These are phyloP conservation scores for Hycleus phaleratus DNA, from an alignment of 1,140 invertebrate species.

Conservation along the genomic window DNA sequence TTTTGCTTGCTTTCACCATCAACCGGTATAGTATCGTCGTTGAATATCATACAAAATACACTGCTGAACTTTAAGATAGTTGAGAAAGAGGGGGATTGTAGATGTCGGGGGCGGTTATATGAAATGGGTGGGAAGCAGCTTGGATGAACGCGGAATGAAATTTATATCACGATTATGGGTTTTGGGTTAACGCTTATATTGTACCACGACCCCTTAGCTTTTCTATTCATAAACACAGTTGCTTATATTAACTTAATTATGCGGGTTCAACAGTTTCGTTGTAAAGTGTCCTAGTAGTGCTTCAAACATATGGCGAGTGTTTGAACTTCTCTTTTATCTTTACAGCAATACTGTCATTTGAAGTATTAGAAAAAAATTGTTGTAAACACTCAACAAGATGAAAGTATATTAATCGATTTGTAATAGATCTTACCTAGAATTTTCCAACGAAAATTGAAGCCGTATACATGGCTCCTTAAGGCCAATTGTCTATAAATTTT, in stretches of 20 bases:
- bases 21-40: not conserved
- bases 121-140: constrained; percentile 3
- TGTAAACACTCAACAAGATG: too few relatives aligned
- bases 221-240: constrained; percentile 18
- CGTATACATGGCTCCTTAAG: too few relatives aligned
- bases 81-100: not conserved
- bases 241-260: constrained; percentile 20
- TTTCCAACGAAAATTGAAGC: too few relatives aligned
- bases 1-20: not conserved
- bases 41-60: not conserved
- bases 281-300: too few relatives aligned
- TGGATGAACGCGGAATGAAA: constrained; percentile 17
- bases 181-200: constrained; percentile 25
- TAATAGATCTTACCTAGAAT: too few relatives aligned
- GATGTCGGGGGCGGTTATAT: too few relatives aligned
- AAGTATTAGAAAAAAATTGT: too few relatives aligned
- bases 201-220: constrained; percentile 13
- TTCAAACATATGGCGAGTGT: too few relatives aligned
- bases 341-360: too few relatives aligned
- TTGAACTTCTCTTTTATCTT: too few relatives aligned
- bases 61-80: not conserved
- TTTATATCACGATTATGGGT: constrained; percentile 27
- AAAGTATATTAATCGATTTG: too few relatives aligned
- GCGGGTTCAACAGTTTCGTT: not conserved
- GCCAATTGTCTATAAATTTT: too few relatives aligned